Conservation (phyloP, 2,797 vertebrate species). For the Malurus splendens region DNA sequence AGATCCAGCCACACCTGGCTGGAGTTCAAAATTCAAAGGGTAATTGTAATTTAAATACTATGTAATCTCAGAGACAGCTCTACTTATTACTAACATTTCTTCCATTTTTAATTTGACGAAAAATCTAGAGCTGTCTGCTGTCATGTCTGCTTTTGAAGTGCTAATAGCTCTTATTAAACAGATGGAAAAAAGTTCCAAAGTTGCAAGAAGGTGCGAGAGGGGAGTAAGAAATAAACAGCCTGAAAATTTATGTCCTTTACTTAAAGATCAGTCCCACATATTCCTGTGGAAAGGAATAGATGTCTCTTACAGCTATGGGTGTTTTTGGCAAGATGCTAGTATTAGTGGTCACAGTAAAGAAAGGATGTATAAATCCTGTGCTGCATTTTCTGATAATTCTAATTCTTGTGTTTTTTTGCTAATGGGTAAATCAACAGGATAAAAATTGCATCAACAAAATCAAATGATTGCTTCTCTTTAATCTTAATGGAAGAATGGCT, state of each 20-base stretch:
- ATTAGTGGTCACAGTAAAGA: neutral
- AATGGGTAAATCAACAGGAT: neutral
- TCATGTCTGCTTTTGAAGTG: neutral
- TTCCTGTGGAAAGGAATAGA: neutral
- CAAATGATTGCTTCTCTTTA: neutral
- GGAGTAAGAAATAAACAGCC: neutral
- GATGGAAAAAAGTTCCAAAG: neutral
- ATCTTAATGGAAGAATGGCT: neutral
- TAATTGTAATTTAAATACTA: neutral
- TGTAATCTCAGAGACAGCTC: constrained; percentile 6
- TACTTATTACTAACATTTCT: neutral
- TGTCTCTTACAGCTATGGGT: neutral
- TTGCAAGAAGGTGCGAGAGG: neutral
- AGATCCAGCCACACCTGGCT: neutral
- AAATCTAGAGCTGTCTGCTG: neutral
- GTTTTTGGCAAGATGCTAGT: neutral
- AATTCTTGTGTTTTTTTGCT: neutral
- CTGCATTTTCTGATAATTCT: neutral
- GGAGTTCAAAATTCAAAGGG: neutral
- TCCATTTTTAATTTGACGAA: neutral
- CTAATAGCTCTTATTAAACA: neutral
- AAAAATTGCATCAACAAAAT: neutral
- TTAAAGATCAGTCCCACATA: neutral
- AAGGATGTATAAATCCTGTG: neutral
- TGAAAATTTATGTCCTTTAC: neutral